A percentile compares a stretch with the other conserved stretches of the same genome.
Evolutionary conservation across 2,888 invertebrate genomes (phyloP).

Genomic region (Rhingia rostrata): DNA sequence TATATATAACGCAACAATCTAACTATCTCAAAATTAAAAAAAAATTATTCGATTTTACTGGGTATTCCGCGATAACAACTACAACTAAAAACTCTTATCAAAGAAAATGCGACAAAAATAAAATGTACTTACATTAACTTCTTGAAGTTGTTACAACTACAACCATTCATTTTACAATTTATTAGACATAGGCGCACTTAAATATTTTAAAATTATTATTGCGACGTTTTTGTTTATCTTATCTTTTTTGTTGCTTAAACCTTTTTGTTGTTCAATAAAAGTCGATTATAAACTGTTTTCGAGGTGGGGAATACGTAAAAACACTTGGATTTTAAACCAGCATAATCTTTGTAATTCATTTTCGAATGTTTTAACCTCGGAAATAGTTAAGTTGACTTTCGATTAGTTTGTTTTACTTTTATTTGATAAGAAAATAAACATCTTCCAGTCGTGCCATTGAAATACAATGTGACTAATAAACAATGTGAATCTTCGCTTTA

Average conservation of each 20-base stretch:
- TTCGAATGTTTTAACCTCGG: no score
- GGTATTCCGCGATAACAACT: conserved; percentile 40
- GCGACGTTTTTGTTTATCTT: conserved; percentile 8
- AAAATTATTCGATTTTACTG: conserved; percentile 10
- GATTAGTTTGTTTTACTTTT: no score
- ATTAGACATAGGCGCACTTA: conserved; percentile 7
- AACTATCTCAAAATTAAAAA: conserved; percentile 32
- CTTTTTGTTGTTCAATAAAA: conserved; percentile 19
- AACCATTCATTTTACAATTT: conserved; percentile 20
- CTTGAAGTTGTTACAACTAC: conserved; percentile 21
- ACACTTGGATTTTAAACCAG: no score
- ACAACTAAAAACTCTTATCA: conserved; percentile 32
- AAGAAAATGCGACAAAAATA: conserved; percentile 14
- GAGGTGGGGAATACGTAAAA: neutral
- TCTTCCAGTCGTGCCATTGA: no score
- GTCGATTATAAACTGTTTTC: neutral
- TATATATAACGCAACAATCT: conserved; percentile 15
- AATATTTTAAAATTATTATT: conserved; percentile 20
- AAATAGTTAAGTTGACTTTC: no score
- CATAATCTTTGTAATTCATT: no score
- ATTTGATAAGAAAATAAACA: no score
- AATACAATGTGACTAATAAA: no score
- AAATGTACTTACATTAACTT: conserved; percentile 14
- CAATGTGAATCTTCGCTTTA: no score
- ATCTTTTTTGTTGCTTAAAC: conserved; percentile 36